Base-by-base conservation (phyloP, 37 sponge, comb jelly and placozoan species). In the Agelas oroides region DNA sequence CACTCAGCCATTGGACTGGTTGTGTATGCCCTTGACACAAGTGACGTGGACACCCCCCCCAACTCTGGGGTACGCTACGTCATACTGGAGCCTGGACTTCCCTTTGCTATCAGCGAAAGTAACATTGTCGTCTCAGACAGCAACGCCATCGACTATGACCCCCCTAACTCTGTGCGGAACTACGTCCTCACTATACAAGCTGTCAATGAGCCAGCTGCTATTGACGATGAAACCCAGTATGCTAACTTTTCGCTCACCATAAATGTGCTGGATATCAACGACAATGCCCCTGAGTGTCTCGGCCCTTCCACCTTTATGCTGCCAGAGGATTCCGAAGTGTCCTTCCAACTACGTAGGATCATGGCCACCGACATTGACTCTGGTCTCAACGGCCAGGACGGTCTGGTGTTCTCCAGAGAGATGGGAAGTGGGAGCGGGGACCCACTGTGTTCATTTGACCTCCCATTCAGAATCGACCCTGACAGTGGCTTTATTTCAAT, bases 231-330 rank as follows among this genome's bases (percentile, higher is more conserved):
- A 31, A 67, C 70, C 20, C 83, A 82, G 28, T 73, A 35, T 36
- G 68, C 84, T n/a, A 73, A 84, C 35, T 65, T 90, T 57, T 75
- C 82, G 27, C 64, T 93, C 23, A 76, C 57, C 0, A 46, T 96
- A 15, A 77, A 40, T 38, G 33, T 95, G 2, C 71, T 52, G 78
- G 92, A 91, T 35, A 75, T 81, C 39, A 92, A 92, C 78, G 93
- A 92, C 75, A 92, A 92, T 62, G 38, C 77, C 25, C 93, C 93
- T 34, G 61, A 55, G 13, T 88, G 93, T 81, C 62, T 66, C 25
- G 77, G 74, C 6, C n/a, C 55, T 21, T 0, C 41, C 2, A 18
- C 56, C 34, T 81, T 86, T 76, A 70, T 65, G 11, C 16, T 77
- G 6, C 54, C 70, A 6, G 90, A 89, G 46, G 86, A 85, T 70